These are phyloP conservation scores for Salvelinus alpinus DNA, from an alignment of 2,113 vertebrate genomes.

Conservation along the genomic window DNA sequence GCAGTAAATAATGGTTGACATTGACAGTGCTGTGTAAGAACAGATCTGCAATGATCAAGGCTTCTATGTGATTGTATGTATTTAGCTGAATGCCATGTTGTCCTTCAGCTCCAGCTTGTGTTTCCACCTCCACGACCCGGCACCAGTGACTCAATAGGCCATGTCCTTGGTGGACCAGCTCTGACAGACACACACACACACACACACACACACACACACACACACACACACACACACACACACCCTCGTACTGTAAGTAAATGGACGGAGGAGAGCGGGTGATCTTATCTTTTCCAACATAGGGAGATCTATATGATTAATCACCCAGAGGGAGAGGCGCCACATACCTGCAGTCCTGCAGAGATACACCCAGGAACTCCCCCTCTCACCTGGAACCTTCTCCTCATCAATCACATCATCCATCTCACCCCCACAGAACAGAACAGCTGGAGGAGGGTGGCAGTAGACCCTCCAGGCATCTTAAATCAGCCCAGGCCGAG, in stretches of 20 bases:
- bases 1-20: too few relatives aligned
- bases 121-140: too few relatives aligned
- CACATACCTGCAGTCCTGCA: conserved; percentile 39
- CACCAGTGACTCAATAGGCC: too few relatives aligned
- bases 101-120: too few relatives aligned
- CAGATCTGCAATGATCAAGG: too few relatives aligned
- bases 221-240: too few relatives aligned
- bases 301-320: conserved; percentile 25
- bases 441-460: conserved; percentile 18
- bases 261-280: background rate
- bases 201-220: too few relatives aligned
- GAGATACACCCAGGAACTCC: conserved; percentile 48
- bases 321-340: conserved; percentile 27
- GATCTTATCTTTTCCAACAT: conserved; percentile 21
- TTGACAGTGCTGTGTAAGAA: too few relatives aligned
- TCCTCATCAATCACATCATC: conserved; percentile 43
- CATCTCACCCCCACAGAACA: background rate
- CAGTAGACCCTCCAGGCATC: conserved; percentile 51
- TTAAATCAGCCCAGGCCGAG: conserved; percentile 62
- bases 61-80: too few relatives aligned
- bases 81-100: too few relatives aligned
- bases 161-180: too few relatives aligned
- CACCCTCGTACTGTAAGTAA: background rate
- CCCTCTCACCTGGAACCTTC: conserved; percentile 40
- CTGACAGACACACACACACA: background rate